phyloP scores from a whole-genome alignment of 2,113 vertebrate species.

The Trogon surrucura region DNA sequence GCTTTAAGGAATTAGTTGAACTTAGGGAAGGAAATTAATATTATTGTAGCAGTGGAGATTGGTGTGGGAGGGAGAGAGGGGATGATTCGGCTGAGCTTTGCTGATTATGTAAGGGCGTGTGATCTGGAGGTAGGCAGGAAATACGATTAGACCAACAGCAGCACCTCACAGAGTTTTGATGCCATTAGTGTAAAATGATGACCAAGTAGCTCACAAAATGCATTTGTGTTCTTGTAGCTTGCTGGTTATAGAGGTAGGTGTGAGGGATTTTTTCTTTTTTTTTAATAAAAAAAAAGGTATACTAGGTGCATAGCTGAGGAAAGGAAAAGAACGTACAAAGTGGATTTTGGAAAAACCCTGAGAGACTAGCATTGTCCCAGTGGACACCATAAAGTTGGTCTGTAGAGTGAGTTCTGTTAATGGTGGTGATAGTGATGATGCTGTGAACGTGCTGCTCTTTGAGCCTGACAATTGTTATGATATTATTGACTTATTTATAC shows the following conservation, averaged over 20 bases:
- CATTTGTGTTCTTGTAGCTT: background rate
- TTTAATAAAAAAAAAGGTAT: background rate
- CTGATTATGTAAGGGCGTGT: background rate
- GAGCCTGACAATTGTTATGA: background rate
- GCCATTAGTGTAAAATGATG: background rate
- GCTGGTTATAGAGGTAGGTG: background rate
- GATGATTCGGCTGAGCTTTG: background rate
- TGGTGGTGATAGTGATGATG: background rate
- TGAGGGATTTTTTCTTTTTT: background rate
- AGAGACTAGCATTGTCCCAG: background rate
- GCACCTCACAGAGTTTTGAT: background rate
- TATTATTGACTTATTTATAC: background rate
- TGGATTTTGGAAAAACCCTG: background rate
- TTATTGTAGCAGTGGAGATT: background rate
- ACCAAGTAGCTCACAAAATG: background rate
- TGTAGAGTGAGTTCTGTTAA: background rate
- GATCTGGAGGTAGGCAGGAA: background rate
- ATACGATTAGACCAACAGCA: background rate
- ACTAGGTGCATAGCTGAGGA: background rate
- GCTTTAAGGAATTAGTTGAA: background rate
- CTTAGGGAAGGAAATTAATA: background rate
- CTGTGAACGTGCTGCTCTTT: background rate
- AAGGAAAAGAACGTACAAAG: background rate
- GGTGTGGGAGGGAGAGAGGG: background rate
- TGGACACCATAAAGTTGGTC: background rate